Evolutionary conservation across 1,140 invertebrate genomes (phyloP).

Genomic region (Globodera rostochiensis): DNA sequence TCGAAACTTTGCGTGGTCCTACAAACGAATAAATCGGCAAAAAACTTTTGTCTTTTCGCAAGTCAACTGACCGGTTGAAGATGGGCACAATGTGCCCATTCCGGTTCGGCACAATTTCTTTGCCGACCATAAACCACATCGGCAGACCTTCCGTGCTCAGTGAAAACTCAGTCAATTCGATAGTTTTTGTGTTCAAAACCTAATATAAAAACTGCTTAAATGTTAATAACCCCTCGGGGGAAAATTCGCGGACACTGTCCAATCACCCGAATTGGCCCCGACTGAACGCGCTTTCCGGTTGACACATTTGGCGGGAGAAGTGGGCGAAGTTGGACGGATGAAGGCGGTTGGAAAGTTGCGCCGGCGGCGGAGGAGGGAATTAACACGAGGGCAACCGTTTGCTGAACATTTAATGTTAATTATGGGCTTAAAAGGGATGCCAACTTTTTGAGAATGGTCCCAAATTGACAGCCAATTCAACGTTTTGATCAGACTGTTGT

Average conservation of each 20-base stretch:
- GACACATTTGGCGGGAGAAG: constrained; percentile 16
- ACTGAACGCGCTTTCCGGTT: constrained; percentile 10
- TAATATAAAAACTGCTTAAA: constrained; percentile 19
- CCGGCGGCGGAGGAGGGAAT: constrained; percentile 43
- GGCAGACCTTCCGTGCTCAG: constrained; percentile 49
- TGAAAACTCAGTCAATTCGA: constrained; percentile 55
- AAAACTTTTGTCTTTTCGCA: not conserved
- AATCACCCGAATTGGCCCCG: constrained; percentile 23
- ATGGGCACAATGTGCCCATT: constrained; percentile 61
- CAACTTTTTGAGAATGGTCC: constrained; percentile 52
- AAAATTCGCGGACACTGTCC: not conserved
- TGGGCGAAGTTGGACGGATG: constrained; percentile 47
- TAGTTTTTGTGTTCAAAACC: constrained; percentile 62
- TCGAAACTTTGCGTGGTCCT: constrained; percentile 47
- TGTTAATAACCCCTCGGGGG: not conserved
- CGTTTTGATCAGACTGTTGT: constrained; percentile 42
- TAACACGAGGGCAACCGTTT: constrained; percentile 38
- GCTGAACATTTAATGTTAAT: constrained; percentile 7
- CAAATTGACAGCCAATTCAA: constrained; percentile 60
- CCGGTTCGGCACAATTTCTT: constrained; percentile 58
- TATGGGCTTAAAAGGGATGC: not conserved
- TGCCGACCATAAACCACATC: constrained; percentile 63
- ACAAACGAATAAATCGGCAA: constrained; percentile 1
- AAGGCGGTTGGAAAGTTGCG: constrained; percentile 51
- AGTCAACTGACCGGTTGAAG: constrained; percentile 49